Percentiles rank a stretch among this genome's conserved stretches.
phyloP scores from a whole-genome alignment of 2,888 invertebrate genomes.

The Caenorhabditis sp. region DNA sequence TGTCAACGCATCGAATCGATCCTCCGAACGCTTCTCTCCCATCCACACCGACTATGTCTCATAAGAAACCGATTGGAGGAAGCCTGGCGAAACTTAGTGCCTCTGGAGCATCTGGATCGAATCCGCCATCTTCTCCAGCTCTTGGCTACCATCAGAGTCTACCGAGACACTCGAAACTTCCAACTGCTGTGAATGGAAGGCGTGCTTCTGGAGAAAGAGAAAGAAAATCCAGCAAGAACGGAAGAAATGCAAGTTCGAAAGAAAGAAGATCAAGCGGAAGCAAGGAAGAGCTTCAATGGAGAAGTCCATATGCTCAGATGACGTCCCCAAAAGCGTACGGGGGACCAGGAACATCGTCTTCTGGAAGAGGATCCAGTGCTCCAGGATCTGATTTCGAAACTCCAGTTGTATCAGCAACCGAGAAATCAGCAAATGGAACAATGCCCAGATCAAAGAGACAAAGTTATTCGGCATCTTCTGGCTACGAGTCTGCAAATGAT shows the following conservation, averaged over 20 bases:
- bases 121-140: conserved; percentile 42
- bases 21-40: conserved; percentile 74
- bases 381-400: conserved; percentile 63
- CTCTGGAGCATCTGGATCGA: conserved; percentile 34
- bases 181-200: conserved; percentile 48
- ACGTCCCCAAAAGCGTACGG: conserved; percentile 65
- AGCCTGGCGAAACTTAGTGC: conserved; percentile 45
- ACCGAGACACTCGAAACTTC: conserved; percentile 58
- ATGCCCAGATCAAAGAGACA: conserved; percentile 69
- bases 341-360: conserved; percentile 66
- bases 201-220: conserved; percentile 46
- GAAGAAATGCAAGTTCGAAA: conserved; percentile 31
- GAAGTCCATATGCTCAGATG: conserved; percentile 68
- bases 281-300: conserved; percentile 57
- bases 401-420: conserved; percentile 39
- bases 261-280: conserved; percentile 44
- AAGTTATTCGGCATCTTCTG: conserved; percentile 75
- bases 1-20: conserved; percentile 58
- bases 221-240: conserved; percentile 36
- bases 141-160: conserved; percentile 61
- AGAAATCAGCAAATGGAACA: conserved; percentile 48
- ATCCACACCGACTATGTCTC: conserved; percentile 71
- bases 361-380: conserved; percentile 68
- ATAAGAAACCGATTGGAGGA: conserved; percentile 51
- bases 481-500: conserved; percentile 74